A percentile compares a stretch with the other conserved stretches of the same genome.
Evolutionary conservation across 2,797 vertebrate genomes (phyloP).

Genomic region (Onychomys leucogaster): DNA sequence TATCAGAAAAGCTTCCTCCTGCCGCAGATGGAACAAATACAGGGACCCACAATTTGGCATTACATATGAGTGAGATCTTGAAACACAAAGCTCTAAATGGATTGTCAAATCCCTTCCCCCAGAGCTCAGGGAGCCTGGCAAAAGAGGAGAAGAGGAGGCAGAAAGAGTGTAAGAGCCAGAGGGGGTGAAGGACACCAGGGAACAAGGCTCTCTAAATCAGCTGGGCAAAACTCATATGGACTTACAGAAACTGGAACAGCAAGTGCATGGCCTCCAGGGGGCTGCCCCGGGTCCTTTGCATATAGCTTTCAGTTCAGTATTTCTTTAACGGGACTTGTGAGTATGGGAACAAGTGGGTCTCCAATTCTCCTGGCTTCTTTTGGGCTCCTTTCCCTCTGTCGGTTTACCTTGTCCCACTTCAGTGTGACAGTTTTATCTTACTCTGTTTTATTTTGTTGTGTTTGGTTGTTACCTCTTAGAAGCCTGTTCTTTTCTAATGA

Average conservation of each 20-base stretch:
- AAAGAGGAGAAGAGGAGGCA: no score
- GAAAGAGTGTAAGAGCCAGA: no score
- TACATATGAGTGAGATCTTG: no score
- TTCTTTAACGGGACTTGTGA: background rate
- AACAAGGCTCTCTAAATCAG: background rate
- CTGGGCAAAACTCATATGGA: background rate
- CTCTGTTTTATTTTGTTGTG: background rate
- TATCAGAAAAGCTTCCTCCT: background rate
- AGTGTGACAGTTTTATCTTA: background rate
- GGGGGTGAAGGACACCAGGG: background rate
- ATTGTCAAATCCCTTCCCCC: no score
- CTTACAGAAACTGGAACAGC: background rate
- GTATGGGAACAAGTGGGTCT: no score
- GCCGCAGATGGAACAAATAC: no score
- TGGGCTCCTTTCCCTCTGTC: background rate
- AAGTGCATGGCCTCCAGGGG: background rate
- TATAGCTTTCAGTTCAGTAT: background rate
- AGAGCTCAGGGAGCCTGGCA: no score
- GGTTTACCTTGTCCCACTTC: no score
- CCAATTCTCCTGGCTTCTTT: background rate
- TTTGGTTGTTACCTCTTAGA: background rate
- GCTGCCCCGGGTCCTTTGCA: background rate
- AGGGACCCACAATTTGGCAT: no score
- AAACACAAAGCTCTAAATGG: no score
- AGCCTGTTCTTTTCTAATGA: background rate